phyloP scores from a whole-genome alignment of 2,888 invertebrate genomes.

The Germaria angustata region DNA sequence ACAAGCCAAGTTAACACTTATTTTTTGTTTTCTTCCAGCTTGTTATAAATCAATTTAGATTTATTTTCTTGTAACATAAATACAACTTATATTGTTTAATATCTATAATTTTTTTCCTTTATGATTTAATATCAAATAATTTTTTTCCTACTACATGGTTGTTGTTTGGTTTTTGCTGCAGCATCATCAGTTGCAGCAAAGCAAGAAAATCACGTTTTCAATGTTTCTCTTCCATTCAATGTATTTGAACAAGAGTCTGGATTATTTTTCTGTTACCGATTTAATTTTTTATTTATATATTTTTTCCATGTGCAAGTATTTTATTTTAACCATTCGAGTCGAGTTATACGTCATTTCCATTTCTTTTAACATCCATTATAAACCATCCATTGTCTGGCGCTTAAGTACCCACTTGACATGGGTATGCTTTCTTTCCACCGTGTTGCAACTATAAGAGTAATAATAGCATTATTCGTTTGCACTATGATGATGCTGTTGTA shows the following conservation, averaged over 20 bases:
- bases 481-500: constrained; percentile 22
- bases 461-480: constrained; percentile 3
- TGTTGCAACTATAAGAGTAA: background rate
- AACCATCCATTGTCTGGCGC: constrained; percentile 65
- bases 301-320: constrained; percentile 8
- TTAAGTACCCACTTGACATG: constrained; percentile 68
- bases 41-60: constrained; percentile 61
- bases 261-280: constrained; percentile 31
- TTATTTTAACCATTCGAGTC: constrained; percentile 50
- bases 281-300: background rate
- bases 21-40: background rate
- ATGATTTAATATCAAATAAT: constrained; percentile 44
- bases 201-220: constrained; percentile 61
- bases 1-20: no score
- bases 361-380: constrained; percentile 67
- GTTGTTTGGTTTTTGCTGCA: constrained; percentile 6
- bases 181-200: background rate
- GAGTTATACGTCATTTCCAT: constrained; percentile 67
- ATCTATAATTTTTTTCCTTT: no score
- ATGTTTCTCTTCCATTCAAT: constrained; percentile 55
- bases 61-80: constrained; percentile 53
- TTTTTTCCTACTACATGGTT: constrained; percentile 6
- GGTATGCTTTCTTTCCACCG: constrained; percentile 52
- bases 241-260: constrained; percentile 60
- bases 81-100: constrained; percentile 33